Conservation (phyloP, 2,797 vertebrate genomes). For the Chanos chanos region DNA sequence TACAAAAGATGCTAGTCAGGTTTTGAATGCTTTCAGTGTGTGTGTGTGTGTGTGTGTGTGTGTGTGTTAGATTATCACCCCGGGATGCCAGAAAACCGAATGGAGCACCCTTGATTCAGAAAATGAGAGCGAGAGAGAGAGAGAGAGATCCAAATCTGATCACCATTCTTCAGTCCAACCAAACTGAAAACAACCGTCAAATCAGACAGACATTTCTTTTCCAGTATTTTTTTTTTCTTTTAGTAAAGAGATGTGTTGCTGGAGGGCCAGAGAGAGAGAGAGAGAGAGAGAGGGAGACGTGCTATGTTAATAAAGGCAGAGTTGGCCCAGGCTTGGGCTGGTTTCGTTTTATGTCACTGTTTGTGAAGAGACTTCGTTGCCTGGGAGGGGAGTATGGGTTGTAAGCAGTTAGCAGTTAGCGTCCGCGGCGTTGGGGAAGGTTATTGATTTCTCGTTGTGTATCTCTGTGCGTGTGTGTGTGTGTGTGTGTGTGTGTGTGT, state of each 20-base stretch:
- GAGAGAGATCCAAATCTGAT: conserved; percentile 25
- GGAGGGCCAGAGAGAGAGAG: conserved; percentile 50
- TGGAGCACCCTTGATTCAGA: conserved; percentile 47
- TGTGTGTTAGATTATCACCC: conserved; percentile 23
- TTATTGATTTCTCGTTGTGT: conserved; percentile 56
- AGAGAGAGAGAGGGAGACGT: conserved; percentile 41
- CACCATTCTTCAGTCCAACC: too few relatives aligned
- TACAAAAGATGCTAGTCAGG: conserved; percentile 41
- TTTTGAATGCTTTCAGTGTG: conserved; percentile 29
- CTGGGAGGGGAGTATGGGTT: conserved; percentile 23
- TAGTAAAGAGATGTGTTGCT: conserved; percentile 65
- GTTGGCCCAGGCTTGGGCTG: conserved; percentile 68
- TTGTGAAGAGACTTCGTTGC: conserved; percentile 37
- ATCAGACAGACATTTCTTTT: neutral
- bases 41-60: conserved; percentile 12
- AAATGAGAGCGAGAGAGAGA: neutral
- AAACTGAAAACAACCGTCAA: too few relatives aligned
- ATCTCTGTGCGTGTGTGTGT: conserved; percentile 79
- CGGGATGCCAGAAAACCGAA: conserved; percentile 44
- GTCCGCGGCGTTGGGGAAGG: conserved; percentile 51
- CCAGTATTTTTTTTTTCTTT: conserved; percentile 42
- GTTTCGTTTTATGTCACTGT: conserved; percentile 64
- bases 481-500: conserved; percentile 70
- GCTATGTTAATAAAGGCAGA: conserved; percentile 77
- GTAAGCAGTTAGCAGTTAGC: conserved; percentile 38